These are phyloP conservation scores for Phenganax subtilis DNA, from an alignment of 92 coral and sea anemone genomes.

Conservation along the genomic window DNA sequence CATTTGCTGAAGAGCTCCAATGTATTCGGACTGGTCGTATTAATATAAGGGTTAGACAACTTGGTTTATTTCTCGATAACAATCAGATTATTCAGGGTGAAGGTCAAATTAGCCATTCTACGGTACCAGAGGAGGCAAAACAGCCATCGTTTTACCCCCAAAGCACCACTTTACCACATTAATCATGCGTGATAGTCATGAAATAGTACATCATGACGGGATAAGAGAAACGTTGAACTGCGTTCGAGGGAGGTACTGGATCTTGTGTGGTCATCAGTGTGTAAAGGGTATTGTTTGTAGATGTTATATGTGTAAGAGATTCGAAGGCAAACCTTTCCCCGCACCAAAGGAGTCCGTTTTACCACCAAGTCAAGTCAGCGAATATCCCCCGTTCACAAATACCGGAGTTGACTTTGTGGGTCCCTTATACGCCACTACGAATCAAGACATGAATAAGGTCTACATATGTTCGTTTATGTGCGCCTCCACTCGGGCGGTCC, in stretches of 20 bases:
- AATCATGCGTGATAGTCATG: constrained; percentile 11
- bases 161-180: constrained; percentile 15
- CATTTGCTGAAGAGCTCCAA: constrained; percentile 7
- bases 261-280: background rate
- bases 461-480: constrained; percentile 21
- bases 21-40: background rate
- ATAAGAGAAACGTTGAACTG: constrained; percentile 29
- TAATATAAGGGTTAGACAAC: constrained; percentile 1
- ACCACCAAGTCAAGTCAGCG: constrained; percentile 25
- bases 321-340: constrained; percentile 19
- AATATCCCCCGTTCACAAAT: constrained; percentile 1
- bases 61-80: constrained; percentile 8
- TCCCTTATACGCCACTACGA: constrained; percentile 2
- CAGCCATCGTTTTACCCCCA: constrained; percentile 20
- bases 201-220: constrained; percentile 17
- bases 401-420: constrained; percentile 22
- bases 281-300: background rate
- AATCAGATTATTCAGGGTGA: constrained; percentile 6
- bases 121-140: background rate
- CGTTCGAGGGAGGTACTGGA: constrained; percentile 7
- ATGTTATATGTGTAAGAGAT: constrained; percentile 15
- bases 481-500: constrained; percentile 21
- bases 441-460: background rate
- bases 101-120: constrained; percentile 8
- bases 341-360: background rate